These are phyloP conservation scores for Yponomeuta malinellus DNA, from an alignment of 2,888 invertebrate species.

Conservation along the genomic window DNA sequence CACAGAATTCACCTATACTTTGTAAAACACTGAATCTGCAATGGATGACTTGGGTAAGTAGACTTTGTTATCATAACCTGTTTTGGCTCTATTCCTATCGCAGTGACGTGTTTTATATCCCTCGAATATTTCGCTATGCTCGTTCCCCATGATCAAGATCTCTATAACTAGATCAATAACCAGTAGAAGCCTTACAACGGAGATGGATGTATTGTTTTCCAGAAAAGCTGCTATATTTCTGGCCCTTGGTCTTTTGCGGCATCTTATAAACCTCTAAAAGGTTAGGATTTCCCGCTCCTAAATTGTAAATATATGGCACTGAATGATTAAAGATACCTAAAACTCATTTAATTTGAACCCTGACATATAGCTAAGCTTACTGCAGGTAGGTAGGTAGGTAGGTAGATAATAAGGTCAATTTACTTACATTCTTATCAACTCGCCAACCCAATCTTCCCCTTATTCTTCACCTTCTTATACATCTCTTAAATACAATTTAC, in stretches of 20 bases:
- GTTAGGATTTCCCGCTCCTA: neutral
- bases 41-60: slow-evolving; percentile 74
- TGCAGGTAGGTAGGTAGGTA: too few species aligned
- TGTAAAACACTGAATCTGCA: slow-evolving; percentile 19
- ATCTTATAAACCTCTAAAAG: neutral
- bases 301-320: too few species aligned
- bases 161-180: neutral
- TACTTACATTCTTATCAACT: too few species aligned
- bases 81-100: slow-evolving; percentile 36
- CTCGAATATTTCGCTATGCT: neutral
- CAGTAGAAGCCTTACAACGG: neutral
- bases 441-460: too few species aligned
- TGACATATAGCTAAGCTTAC: too few species aligned
- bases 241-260: neutral
- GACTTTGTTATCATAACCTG: slow-evolving; percentile 65
- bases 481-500: too few species aligned
- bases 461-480: too few species aligned
- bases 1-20: neutral
- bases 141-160: neutral
- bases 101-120: slow-evolving; percentile 52
- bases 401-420: too few species aligned
- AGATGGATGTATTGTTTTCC: neutral
- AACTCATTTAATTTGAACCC: too few species aligned
- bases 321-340: too few species aligned
- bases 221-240: neutral